Percentiles rank a stretch among this genome's conserved stretches.
These are phyloP conservation scores for Tinea pellionella DNA, from an alignment of 2,888 invertebrate species.

Conservation along the genomic window DNA sequence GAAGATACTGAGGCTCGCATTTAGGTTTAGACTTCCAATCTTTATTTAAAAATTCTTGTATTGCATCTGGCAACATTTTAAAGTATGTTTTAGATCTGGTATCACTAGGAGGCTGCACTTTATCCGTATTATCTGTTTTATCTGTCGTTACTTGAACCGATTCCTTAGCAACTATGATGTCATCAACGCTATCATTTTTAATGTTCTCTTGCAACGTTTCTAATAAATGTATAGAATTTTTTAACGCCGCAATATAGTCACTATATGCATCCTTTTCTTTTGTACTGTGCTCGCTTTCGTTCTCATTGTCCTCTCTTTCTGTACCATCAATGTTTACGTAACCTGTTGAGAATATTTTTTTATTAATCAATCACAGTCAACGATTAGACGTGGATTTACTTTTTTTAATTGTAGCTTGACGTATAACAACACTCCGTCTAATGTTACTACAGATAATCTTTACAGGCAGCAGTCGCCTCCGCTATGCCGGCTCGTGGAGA, in stretches of 20 bases:
- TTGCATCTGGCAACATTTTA: constrained; percentile 64
- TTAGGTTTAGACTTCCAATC: constrained; percentile 61
- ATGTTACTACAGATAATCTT: too few species aligned
- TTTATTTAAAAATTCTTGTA: constrained; percentile 67
- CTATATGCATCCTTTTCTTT: constrained; percentile 43
- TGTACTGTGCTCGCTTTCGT: constrained; percentile 37
- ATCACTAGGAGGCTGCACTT: constrained; percentile 36
- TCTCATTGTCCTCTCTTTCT: constrained; percentile 50
- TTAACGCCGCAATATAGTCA: constrained; percentile 25
- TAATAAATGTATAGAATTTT: constrained; percentile 18
- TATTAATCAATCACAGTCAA: too few species aligned
- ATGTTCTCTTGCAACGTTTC: background rate
- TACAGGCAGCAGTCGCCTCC: too few species aligned
- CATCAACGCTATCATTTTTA: constrained; percentile 33
- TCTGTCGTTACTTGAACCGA: constrained; percentile 26
- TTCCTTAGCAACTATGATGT: constrained; percentile 44
- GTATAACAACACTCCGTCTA: too few species aligned
- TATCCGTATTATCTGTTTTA: constrained; percentile 20
- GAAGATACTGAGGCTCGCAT: constrained; percentile 79
- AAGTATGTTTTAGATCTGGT: constrained; percentile 44
- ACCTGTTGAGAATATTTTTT: constrained; percentile 20
- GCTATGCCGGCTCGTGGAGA: too few species aligned
- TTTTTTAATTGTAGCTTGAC: too few species aligned
- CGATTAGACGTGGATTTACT: too few species aligned
- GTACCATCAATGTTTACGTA: constrained; percentile 59